These are phyloP conservation scores for Glaucopsyche alexis DNA, from an alignment of 2,888 invertebrate species.

Conservation along the genomic window DNA sequence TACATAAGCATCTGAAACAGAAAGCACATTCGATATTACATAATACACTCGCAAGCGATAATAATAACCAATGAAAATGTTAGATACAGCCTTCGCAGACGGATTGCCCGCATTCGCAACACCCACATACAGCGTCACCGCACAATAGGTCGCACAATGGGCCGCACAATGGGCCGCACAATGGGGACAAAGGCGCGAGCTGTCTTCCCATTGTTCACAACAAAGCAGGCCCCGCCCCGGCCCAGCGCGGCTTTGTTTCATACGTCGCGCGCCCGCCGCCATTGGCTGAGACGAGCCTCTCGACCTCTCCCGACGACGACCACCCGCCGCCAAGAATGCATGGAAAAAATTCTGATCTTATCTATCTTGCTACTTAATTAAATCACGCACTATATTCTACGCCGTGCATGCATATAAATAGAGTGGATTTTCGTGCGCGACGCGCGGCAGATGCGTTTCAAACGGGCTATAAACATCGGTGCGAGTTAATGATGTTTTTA, in stretches of 20 bases:
- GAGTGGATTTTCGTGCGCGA: neutral
- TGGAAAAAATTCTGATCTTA: slow-evolving; percentile 49
- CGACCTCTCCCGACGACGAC: slow-evolving; percentile 41
- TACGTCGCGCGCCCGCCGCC: slow-evolving; percentile 49
- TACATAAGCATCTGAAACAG: neutral
- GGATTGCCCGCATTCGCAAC: slow-evolving; percentile 31
- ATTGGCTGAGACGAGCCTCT: slow-evolving; percentile 56
- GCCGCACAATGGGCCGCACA: slow-evolving; percentile 61
- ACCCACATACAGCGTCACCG: slow-evolving; percentile 33
- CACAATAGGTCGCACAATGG: slow-evolving; percentile 51
- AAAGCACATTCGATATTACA: neutral
- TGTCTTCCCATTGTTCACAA: slow-evolving; percentile 75
- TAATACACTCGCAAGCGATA: slow-evolving; percentile 6
- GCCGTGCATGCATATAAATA: neutral
- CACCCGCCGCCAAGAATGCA: slow-evolving; percentile 62
- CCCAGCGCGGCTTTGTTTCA: slow-evolving; percentile 73
- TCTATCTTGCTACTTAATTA: slow-evolving; percentile 45
- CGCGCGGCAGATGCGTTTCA: slow-evolving; percentile 7
- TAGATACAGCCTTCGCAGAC: slow-evolving; percentile 23
- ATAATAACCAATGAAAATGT: slow-evolving; percentile 25
- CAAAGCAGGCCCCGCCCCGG: slow-evolving; percentile 67
- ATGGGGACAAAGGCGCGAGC: slow-evolving; percentile 66
- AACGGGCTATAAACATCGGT: neutral
- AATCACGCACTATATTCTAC: neutral
- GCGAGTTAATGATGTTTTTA: slow-evolving; percentile 26